phyloP scores from a whole-genome alignment of 2,888 invertebrate genomes.

The Antitype chi region DNA sequence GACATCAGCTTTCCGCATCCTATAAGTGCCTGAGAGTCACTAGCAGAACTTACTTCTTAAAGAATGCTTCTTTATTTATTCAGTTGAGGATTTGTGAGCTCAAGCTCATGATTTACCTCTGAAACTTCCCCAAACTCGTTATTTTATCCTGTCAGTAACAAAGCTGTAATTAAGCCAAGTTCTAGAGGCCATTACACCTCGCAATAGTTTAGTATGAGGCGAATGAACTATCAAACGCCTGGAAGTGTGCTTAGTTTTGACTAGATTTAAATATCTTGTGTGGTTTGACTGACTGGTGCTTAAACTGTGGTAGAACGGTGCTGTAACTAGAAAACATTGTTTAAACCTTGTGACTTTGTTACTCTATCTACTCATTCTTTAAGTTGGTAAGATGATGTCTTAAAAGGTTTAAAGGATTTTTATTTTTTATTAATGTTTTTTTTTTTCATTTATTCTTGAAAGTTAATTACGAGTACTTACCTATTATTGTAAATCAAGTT shows the following conservation, averaged over 20 bases:
- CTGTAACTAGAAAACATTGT: conserved; percentile 14
- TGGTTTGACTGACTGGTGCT: conserved; percentile 4
- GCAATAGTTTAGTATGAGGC: conserved; percentile 51
- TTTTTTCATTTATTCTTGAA: no score
- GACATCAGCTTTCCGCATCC: neutral
- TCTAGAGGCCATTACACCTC: conserved; percentile 42
- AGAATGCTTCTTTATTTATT: conserved; percentile 22
- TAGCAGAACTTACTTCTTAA: conserved; percentile 25
- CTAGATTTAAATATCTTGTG: conserved; percentile 8
- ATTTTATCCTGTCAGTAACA: conserved; percentile 56
- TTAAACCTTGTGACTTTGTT: neutral
- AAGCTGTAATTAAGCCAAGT: conserved; percentile 58
- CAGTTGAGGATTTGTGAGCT: conserved; percentile 30
- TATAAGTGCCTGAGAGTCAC: conserved; percentile 1
- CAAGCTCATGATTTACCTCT: conserved; percentile 41
- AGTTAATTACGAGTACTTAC: no score
- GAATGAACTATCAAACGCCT: conserved; percentile 46
- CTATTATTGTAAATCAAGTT: no score
- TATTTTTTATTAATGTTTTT: no score
- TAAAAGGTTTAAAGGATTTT: neutral
- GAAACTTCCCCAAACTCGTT: conserved; percentile 57
- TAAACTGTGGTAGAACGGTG: neutral
- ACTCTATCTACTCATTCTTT: neutral
- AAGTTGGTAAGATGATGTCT: neutral
- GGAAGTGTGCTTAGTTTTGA: conserved; percentile 8